Evolutionary conservation across 1,140 invertebrate genomes (phyloP).

Genomic region (Magallana ariakensis): DNA sequence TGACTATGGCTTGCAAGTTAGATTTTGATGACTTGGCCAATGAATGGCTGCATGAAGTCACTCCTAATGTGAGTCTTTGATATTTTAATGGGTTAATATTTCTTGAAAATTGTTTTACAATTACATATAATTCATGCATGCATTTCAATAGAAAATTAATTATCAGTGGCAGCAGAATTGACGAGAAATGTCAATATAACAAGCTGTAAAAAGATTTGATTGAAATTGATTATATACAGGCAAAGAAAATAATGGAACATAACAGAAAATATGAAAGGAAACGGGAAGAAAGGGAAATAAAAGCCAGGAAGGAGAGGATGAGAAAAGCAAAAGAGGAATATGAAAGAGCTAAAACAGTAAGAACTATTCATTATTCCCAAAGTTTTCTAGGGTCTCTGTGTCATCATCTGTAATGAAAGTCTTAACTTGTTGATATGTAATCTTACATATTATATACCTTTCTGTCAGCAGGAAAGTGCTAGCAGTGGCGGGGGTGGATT

Average conservation of each 20-base stretch:
- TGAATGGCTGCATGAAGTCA: conserved; percentile 93
- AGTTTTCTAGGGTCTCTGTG: too few relatives aligned
- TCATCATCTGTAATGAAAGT: neutral
- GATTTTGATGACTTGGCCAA: conserved; percentile 95
- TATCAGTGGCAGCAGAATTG: neutral
- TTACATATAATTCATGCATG: neutral
- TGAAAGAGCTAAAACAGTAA: conserved; percentile 78
- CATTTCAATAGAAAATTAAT: neutral
- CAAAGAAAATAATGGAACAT: conserved; percentile 92
- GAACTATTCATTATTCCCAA: neutral
- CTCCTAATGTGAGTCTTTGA: conserved; percentile 88
- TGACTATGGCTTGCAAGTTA: conserved; percentile 92
- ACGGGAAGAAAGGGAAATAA: conserved; percentile 86
- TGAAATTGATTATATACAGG: conserved; percentile 79
- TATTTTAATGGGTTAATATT: too few relatives aligned
- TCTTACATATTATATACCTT: too few relatives aligned
- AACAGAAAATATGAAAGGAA: conserved; percentile 88
- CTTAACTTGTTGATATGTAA: too few relatives aligned
- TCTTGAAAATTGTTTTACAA: too few relatives aligned
- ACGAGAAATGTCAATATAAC: neutral
- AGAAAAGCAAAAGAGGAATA: conserved; percentile 87
- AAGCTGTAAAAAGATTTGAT: neutral
- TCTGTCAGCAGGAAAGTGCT: neutral
- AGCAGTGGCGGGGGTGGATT: conserved; percentile 57
- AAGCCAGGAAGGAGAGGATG: conserved; percentile 84